A percentile compares a stretch with the other conserved stretches of the same genome.
These are phyloP conservation scores for Eristalis arbustorum DNA, from an alignment of 2,888 invertebrate species.

Conservation along the genomic window DNA sequence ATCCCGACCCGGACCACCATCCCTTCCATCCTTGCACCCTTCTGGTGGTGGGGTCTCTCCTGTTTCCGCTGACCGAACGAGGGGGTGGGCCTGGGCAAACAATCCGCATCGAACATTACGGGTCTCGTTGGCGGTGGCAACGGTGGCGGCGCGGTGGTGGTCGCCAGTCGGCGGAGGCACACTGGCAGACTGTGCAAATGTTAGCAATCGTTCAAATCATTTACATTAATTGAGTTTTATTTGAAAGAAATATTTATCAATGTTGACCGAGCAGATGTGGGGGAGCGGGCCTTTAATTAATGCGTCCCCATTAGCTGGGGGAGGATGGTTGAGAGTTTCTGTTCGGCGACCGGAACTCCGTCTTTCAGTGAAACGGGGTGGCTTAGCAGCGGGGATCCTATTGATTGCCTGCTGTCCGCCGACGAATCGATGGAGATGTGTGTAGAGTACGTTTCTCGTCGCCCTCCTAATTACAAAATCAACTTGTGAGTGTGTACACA, in stretches of 20 bases:
- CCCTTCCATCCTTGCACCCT: neutral
- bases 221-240: slow-evolving; percentile 63
- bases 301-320: slow-evolving; percentile 35
- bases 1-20: slow-evolving; percentile 9
- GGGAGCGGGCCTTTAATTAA: slow-evolving; percentile 42
- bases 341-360: neutral
- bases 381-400: slow-evolving; percentile 8
- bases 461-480: slow-evolving; percentile 29
- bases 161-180: neutral
- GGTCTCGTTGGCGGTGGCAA: neutral
- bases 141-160: neutral
- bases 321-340: slow-evolving; percentile 13
- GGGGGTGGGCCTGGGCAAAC: neutral
- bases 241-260: slow-evolving; percentile 53
- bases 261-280: slow-evolving; percentile 28
- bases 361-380: neutral
- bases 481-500: slow-evolving; percentile 24
- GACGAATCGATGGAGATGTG: slow-evolving; percentile 1
- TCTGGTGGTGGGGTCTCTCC: neutral
- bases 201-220: slow-evolving; percentile 51
- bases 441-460: neutral
- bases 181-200: slow-evolving; percentile 31
- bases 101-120: neutral
- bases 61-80: neutral
- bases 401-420: slow-evolving; percentile 29